phyloP scores from a whole-genome alignment of 2,888 invertebrate species.

The Euspilapteryx auroguttella region DNA sequence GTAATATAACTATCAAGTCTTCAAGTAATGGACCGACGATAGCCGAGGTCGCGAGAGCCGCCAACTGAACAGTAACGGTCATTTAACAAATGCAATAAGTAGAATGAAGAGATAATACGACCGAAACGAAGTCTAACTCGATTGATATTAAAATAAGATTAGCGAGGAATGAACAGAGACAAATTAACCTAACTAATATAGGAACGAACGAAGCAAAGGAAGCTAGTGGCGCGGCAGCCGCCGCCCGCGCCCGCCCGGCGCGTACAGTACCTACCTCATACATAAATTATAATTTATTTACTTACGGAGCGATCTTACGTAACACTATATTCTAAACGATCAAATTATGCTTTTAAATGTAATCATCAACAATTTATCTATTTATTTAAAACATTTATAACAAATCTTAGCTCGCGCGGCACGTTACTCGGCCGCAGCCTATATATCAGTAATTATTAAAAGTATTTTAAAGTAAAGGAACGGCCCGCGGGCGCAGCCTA shows the following conservation, averaged over 20 bases:
- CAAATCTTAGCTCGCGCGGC: conserved; percentile 29
- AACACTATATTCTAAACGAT: conserved; percentile 58
- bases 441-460: conserved; percentile 16
- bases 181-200: conserved; percentile 49
- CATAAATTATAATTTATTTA: conserved; percentile 56
- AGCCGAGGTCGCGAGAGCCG: too few species aligned
- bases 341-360: conserved; percentile 55
- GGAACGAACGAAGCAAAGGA: conserved; percentile 31
- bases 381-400: conserved; percentile 39
- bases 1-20: too few species aligned
- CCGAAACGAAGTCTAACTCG: conserved; percentile 14
- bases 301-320: conserved; percentile 61
- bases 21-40: too few species aligned
- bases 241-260: conserved; percentile 24
- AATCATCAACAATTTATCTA: conserved; percentile 48
- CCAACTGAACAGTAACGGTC: too few species aligned
- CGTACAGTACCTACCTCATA: too few species aligned
- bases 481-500: conserved; percentile 17
- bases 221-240: conserved; percentile 16
- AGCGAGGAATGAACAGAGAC: conserved; percentile 46
- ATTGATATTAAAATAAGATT: conserved; percentile 9
- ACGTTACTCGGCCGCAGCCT: conserved; percentile 15
- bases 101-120: too few species aligned
- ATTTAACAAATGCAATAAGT: too few species aligned
- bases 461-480: conserved; percentile 26